Conservation (phyloP, 2,888 invertebrate genomes). For the Gryllus longicercus region DNA sequence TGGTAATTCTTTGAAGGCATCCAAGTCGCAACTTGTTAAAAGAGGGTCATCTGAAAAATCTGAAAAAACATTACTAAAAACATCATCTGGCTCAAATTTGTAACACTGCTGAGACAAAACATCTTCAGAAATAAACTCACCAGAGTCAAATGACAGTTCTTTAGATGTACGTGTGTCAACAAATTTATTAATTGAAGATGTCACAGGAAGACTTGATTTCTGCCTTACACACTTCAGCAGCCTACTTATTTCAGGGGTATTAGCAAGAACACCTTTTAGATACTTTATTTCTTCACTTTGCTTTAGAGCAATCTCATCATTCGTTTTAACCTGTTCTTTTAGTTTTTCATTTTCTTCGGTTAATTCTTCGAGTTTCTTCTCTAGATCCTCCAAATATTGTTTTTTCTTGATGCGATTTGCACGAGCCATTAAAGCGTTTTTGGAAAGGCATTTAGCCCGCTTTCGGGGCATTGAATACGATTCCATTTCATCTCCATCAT, state of each 20-base stretch:
- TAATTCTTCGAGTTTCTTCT: conserved; percentile 50
- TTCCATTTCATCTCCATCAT: not conserved
- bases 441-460: conserved; percentile 49
- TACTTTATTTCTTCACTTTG: conserved; percentile 55
- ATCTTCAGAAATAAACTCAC: not conserved
- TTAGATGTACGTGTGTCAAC: too few relatives aligned
- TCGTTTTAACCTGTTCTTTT: conserved; percentile 50
- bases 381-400: conserved; percentile 55
- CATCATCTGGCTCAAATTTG: not conserved
- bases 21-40: not conserved
- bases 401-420: conserved; percentile 62
- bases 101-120: not conserved
- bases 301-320: conserved; percentile 50
- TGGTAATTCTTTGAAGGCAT: too few relatives aligned
- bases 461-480: not conserved
- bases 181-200: conserved; percentile 10
- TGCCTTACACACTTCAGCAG: conserved; percentile 50
- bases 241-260: conserved; percentile 52
- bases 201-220: conserved; percentile 21
- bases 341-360: conserved; percentile 51
- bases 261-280: conserved; percentile 54
- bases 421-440: conserved; percentile 61
- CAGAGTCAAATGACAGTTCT: not conserved
- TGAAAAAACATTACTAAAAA: not conserved
- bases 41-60: conserved; percentile 2